Evolutionary conservation across 2,797 vertebrate species (phyloP), one percentile per base, ranked within the genome.

Genomic region (Sebastes steindachneri): DNA sequence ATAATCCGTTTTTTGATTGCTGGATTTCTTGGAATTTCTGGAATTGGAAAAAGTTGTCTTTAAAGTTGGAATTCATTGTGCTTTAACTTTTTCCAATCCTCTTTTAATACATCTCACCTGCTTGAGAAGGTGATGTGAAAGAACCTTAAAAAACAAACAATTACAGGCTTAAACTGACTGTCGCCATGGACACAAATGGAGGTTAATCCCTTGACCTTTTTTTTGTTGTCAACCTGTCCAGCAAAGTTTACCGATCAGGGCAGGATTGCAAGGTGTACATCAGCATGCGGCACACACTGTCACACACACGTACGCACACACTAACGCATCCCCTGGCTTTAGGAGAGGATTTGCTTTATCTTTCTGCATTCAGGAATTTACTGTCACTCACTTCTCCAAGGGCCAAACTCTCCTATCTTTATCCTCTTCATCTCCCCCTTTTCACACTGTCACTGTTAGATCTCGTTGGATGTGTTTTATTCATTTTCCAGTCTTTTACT

Each of bases 341-440:
- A 77, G 77, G 5, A 69, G 69, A 70, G 77, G 71, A 74, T 88
- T 87, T 63, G 80, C 80, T 91, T 89, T 62, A 87, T 91, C 86
- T 79, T 82, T 86, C 71, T 84, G 80, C 68, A 77, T 83, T 87
- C 75, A 86, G 85, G 85, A 86, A 78, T 92, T 88, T 85, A 84
- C 78, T 86, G 86, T 89, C 90, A 84, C 75, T 90, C 77, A 57
- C 72, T 86, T 82, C 77, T 90, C 80, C 66, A 70, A 65, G 66
- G 78, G 68, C 84, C 79, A 69, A 15, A 59, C 74, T 85, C 83
- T 86, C 77, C 69, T 57, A 23, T 77, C 79, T 78, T 81, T 59
- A 77, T 87, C 85, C 71, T 65, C 81, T 73, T 77, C 85, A 89
- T 83, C 89, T 80, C 79, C 71, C 60, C 28, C 75, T 71, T 58